A percentile compares a stretch with the other conserved stretches of the same genome.
phyloP scores from a whole-genome alignment of 2,888 invertebrate species.

The Willowsia nigromaculata region DNA sequence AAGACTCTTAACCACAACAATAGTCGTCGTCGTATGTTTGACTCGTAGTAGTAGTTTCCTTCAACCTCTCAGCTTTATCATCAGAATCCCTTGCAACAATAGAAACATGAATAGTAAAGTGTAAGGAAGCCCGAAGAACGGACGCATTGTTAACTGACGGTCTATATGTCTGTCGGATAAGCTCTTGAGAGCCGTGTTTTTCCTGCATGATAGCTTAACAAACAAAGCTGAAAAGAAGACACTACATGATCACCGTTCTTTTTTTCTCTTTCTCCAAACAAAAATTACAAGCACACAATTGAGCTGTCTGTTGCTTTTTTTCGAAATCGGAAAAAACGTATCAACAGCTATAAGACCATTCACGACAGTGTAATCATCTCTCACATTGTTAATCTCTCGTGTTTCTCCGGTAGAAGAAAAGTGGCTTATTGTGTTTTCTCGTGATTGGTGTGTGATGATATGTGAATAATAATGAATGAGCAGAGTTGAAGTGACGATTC shows the following conservation, averaged over 20 bases:
- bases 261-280: constrained; percentile 1
- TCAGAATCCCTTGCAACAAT: constrained; percentile 51
- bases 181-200: not conserved
- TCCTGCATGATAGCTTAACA: not conserved
- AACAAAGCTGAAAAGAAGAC: not conserved
- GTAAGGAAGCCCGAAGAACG: constrained; percentile 63
- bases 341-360: constrained; percentile 16
- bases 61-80: constrained; percentile 17
- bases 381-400: not conserved
- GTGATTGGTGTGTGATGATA: not conserved
- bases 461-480: not conserved
- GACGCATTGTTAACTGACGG: constrained; percentile 41
- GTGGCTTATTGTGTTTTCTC: constrained; percentile 40
- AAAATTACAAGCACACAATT: not conserved
- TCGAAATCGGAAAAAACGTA: not conserved
- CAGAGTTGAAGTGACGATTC: not conserved
- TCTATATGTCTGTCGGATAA: constrained; percentile 22
- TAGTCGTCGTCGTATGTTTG: constrained; percentile 3
- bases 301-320: constrained; percentile 35
- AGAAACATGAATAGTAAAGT: constrained; percentile 53
- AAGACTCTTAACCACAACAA: constrained; percentile 32
- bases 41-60: constrained; percentile 23
- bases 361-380: too few relatives aligned
- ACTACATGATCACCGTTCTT: constrained; percentile 7
- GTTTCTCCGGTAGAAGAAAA: not conserved